A percentile compares a stretch with the other conserved stretches of the same genome.
Conservation (phyloP, 2,888 invertebrate genomes). For the Fragum fragum region DNA sequence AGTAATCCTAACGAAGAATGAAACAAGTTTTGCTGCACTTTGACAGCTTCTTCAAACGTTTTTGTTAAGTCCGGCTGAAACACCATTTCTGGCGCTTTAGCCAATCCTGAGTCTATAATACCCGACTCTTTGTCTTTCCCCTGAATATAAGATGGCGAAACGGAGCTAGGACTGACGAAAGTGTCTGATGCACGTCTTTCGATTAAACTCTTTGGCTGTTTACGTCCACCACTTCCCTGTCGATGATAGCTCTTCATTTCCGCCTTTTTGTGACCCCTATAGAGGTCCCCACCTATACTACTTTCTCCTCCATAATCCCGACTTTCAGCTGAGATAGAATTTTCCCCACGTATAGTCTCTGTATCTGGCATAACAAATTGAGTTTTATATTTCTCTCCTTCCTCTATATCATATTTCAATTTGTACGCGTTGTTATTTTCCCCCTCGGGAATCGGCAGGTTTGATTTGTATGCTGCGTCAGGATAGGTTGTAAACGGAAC, state of each 20-base stretch:
- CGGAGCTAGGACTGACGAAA: slow-evolving; percentile 31
- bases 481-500: slow-evolving; percentile 46
- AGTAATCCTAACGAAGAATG: slow-evolving; percentile 58
- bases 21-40: slow-evolving; percentile 57
- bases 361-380: slow-evolving; percentile 14
- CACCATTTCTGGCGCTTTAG: slow-evolving; percentile 36
- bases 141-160: slow-evolving; percentile 22
- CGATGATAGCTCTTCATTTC: slow-evolving; percentile 62
- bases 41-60: slow-evolving; percentile 58
- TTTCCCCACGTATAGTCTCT: slow-evolving; percentile 8
- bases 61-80: slow-evolving; percentile 54
- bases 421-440: slow-evolving; percentile 32
- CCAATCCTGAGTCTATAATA: slow-evolving; percentile 24
- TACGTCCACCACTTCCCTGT: slow-evolving; percentile 34
- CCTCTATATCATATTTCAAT: slow-evolving; percentile 36
- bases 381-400: slow-evolving; percentile 25
- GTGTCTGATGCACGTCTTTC: slow-evolving; percentile 52
- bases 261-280: slow-evolving; percentile 54
- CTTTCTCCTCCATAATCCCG: slow-evolving; percentile 53
- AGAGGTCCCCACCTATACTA: slow-evolving; percentile 46
- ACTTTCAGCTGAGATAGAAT: slow-evolving; percentile 22
- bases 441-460: neutral
- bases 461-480: slow-evolving; percentile 30
- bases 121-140: slow-evolving; percentile 47
- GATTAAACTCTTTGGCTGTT: slow-evolving; percentile 45